phyloP scores from a whole-genome alignment of 2,113 vertebrate genomes.

The Dipodomys stephensi region DNA sequence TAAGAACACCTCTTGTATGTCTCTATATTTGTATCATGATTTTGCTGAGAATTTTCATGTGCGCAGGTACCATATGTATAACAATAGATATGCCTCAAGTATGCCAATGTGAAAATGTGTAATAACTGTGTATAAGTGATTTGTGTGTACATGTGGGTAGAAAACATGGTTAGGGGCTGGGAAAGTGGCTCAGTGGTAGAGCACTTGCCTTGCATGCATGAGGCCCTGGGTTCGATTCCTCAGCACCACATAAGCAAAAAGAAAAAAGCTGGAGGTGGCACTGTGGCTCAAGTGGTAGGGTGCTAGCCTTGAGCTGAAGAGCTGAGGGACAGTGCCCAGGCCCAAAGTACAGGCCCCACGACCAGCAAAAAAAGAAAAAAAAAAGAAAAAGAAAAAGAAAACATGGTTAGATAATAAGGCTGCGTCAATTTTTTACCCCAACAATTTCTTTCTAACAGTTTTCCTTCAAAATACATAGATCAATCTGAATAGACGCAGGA shows the following conservation, averaged over 20 bases:
- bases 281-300: no score
- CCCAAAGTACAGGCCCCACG: no score
- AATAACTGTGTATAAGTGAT: background rate
- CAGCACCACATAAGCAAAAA: no score
- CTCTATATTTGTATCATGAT: background rate
- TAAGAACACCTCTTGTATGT: background rate
- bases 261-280: no score
- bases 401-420: background rate
- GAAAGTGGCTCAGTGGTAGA: no score
- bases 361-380: no score
- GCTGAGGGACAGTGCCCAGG: no score
- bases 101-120: background rate
- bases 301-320: no score
- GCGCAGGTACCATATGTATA: background rate
- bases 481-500: conserved; percentile 14
- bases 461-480: background rate
- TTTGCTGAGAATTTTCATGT: conserved; percentile 22
- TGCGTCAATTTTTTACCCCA: background rate
- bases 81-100: background rate
- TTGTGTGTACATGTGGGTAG: background rate
- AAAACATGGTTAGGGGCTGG: no score
- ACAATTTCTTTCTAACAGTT: conserved; percentile 32
- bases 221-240: no score
- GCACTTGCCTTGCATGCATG: no score
- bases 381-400: no score